phyloP scores from a whole-genome alignment of 2,888 invertebrate species.

The Hydroisotoma schaefferi region DNA sequence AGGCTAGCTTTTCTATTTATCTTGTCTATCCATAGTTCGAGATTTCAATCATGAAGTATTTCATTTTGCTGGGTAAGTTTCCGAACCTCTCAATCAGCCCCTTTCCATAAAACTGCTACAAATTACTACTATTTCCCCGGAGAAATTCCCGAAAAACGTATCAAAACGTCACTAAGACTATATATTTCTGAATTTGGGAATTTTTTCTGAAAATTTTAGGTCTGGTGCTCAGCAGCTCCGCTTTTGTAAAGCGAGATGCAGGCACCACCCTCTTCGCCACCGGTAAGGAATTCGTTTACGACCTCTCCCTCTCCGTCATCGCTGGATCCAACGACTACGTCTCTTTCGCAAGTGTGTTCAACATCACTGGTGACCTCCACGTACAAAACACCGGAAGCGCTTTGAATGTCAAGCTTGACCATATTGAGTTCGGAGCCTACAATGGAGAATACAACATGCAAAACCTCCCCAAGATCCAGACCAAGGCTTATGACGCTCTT shows the following conservation, averaged over 20 bases:
- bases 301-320: slow-evolving; percentile 27
- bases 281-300: slow-evolving; percentile 47
- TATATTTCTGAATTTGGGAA: background rate
- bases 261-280: slow-evolving; percentile 40
- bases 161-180: background rate
- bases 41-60: slow-evolving; percentile 28
- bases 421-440: slow-evolving; percentile 40
- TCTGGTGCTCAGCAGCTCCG: slow-evolving; percentile 42
- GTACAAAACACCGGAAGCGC: slow-evolving; percentile 35
- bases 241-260: slow-evolving; percentile 42
- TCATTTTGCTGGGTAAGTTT: slow-evolving; percentile 34
- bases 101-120: too few relatives aligned
- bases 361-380: slow-evolving; percentile 43
- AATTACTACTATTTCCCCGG: background rate
- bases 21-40: background rate
- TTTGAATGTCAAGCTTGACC: slow-evolving; percentile 39
- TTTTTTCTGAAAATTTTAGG: slow-evolving; percentile 20
- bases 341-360: slow-evolving; percentile 39
- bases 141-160: background rate
- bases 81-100: background rate
- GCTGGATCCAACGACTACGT: slow-evolving; percentile 47
- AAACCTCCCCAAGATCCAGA: slow-evolving; percentile 12
- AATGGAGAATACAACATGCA: slow-evolving; percentile 37
- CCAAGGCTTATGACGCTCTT: slow-evolving; percentile 40
- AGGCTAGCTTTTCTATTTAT: slow-evolving; percentile 21